phyloP scores from a whole-genome alignment of 2,888 invertebrate species.

The Muscina levida region DNA sequence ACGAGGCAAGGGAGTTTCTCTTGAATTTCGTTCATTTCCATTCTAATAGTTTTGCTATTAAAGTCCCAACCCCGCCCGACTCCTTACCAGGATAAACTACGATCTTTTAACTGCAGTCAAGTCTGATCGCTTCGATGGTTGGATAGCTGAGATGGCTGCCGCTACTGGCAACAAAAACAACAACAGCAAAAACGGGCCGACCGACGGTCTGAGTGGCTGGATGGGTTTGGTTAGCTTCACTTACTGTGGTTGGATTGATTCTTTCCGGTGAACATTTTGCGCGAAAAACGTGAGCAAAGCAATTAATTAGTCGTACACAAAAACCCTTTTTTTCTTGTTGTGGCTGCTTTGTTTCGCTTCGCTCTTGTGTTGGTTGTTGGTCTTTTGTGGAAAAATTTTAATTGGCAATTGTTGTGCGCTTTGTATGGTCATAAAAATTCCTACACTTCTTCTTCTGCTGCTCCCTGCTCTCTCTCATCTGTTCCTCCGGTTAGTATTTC shows the following conservation, averaged over 20 bases:
- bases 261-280: slow-evolving; percentile 71
- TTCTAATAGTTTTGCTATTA: slow-evolving; percentile 61
- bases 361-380: slow-evolving; percentile 56
- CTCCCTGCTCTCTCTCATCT: slow-evolving; percentile 2
- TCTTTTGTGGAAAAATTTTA: slow-evolving; percentile 74
- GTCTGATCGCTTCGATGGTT: slow-evolving; percentile 44
- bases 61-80: slow-evolving; percentile 27
- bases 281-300: slow-evolving; percentile 74
- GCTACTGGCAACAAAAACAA: background rate
- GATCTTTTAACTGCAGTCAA: slow-evolving; percentile 55
- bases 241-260: slow-evolving; percentile 70
- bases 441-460: slow-evolving; percentile 65
- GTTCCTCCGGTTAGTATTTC: slow-evolving; percentile 14
- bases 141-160: slow-evolving; percentile 18
- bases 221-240: slow-evolving; percentile 39
- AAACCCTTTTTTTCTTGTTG: slow-evolving; percentile 70
- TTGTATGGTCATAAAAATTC: slow-evolving; percentile 75
- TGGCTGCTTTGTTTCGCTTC: slow-evolving; percentile 41
- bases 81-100: slow-evolving; percentile 2
- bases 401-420: slow-evolving; percentile 77
- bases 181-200: background rate
- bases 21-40: slow-evolving; percentile 56
- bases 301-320: slow-evolving; percentile 76
- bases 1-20: slow-evolving; percentile 51
- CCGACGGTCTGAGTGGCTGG: slow-evolving; percentile 31